These are phyloP conservation scores for Zaprionus gabonicus DNA, from an alignment of 1,140 invertebrate species.

Conservation along the genomic window DNA sequence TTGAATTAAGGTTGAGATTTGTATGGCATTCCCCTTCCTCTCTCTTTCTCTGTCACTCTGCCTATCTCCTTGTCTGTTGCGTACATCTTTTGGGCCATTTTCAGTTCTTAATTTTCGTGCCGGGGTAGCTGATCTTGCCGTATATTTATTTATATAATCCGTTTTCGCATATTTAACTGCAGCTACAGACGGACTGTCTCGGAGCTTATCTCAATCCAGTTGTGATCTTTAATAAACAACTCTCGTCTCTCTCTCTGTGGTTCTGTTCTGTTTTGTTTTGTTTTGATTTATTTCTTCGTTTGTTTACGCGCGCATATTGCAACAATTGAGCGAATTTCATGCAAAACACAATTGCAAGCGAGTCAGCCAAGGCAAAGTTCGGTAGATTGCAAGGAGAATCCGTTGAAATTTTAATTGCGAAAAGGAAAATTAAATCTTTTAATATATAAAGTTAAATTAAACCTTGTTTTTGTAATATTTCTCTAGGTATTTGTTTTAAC, in stretches of 20 bases:
- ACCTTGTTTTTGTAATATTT: background rate
- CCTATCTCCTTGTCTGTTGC: background rate
- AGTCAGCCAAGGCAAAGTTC: background rate
- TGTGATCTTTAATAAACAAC: constrained; percentile 37
- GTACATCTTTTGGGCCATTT: constrained; percentile 13
- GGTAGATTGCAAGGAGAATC: background rate
- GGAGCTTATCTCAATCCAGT: constrained; percentile 1
- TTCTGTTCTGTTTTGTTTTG: background rate
- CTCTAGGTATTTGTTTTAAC: too few species aligned
- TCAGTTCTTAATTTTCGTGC: constrained; percentile 11
- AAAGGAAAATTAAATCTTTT: too few species aligned
- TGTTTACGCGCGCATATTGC: constrained; percentile 32
- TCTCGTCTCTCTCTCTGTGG: background rate
- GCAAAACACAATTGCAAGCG: background rate
- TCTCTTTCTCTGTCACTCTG: background rate
- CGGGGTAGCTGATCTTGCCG: constrained; percentile 36
- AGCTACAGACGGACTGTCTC: constrained; percentile 24
- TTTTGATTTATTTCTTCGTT: constrained; percentile 14
- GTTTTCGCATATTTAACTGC: constrained; percentile 57
- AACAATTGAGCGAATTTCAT: constrained; percentile 23
- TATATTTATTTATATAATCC: constrained; percentile 36
- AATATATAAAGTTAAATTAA: constrained; percentile 3
- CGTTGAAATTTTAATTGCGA: too few species aligned
- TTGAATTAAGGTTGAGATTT: constrained; percentile 44
- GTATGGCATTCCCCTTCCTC: background rate